Base-by-base conservation (phyloP, 2,113 vertebrate species). In the Edolisoma coerulescens region DNA sequence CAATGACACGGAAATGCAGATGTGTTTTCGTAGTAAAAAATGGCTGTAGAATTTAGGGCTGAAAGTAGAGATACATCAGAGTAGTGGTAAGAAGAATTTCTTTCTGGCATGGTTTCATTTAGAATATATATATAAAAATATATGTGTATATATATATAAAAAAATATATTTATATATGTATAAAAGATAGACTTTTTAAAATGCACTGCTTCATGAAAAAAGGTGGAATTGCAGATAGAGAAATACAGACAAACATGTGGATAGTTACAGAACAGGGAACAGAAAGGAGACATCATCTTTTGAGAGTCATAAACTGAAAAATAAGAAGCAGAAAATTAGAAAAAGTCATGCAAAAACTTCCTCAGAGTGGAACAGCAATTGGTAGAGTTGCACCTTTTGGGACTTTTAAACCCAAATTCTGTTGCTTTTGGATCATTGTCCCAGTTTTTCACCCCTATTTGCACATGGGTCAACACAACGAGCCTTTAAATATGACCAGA, bases 401-500 rank as follows among this genome's bases (percentile, higher is more conserved):
- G 39, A 19, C 10, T 71, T 68, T 42, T 28, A 53, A 67, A 47
- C 11, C 20, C 23, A 22, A n/a, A 10, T 13, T 16, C 33, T 1
- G 0, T 5, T 33, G 12, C 1, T 6, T 49, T 63, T 19, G 33
- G 33, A 26, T n/a, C 14, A 21, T 3, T 22, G 11, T 21, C 10
- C 23, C 27, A 33, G 7, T 26, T 84, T 70, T 79, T 75, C 1
- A 2, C 22, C 6, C 24, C 9, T 61, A 3, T 41, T 63, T 54
- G 22, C 45, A n/a, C 4, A 3, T 10, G 26, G 18, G 7, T 27
- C 80, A 41, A 13, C 28, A 44, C 9, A 53, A 71, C 1, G 4
- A 67, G 6, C 13, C 19, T 59, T 79, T 47, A 24, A 63, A 35
- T 17, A 32, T 14, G 13, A 11, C 8, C 2, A 0, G 33, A 42